These are phyloP conservation scores for Brachionus calyciflorus DNA, from an alignment of 1,140 invertebrate species.

Conservation along the genomic window DNA sequence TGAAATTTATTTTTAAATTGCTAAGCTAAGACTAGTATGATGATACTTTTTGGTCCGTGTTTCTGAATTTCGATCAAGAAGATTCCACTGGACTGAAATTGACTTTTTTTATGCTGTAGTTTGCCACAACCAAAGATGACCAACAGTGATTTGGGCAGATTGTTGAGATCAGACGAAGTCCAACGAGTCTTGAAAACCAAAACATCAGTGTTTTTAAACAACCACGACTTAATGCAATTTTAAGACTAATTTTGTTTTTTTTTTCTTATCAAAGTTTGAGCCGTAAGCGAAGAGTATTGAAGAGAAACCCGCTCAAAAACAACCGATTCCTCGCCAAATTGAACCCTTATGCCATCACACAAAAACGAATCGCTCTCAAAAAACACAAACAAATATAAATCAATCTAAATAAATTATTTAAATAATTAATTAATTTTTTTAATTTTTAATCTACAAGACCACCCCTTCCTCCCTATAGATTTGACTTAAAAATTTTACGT, in stretches of 20 bases:
- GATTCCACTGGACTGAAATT: not conserved
- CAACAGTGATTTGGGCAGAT: conserved; percentile 84
- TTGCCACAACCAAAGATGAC: conserved; percentile 93
- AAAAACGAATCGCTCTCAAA: conserved; percentile 37
- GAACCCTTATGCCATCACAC: conserved; percentile 78
- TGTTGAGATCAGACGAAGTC: conserved; percentile 92
- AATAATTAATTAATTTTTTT: conserved; percentile 35
- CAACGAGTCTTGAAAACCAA: conserved; percentile 80
- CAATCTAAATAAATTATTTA: conserved; percentile 14
- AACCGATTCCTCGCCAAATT: conserved; percentile 79
- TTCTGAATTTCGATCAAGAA: not conserved
- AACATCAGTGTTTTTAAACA: too few species aligned
- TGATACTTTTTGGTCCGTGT: conserved; percentile 20
- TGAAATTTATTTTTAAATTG: not conserved
- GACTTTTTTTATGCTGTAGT: conserved; percentile 52
- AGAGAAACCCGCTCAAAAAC: conserved; percentile 90
- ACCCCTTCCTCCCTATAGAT: too few species aligned
- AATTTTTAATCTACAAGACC: too few species aligned
- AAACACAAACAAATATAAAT: conserved; percentile 38
- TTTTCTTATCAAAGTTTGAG: too few species aligned
- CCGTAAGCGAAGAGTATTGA: conserved; percentile 64
- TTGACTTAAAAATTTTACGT: too few species aligned
- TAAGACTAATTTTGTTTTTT: too few species aligned
- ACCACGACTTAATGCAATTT: too few species aligned
- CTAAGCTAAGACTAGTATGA: not conserved